Conservation (phyloP, 2,888 invertebrate genomes). For the Pyrrhia umbra region DNA sequence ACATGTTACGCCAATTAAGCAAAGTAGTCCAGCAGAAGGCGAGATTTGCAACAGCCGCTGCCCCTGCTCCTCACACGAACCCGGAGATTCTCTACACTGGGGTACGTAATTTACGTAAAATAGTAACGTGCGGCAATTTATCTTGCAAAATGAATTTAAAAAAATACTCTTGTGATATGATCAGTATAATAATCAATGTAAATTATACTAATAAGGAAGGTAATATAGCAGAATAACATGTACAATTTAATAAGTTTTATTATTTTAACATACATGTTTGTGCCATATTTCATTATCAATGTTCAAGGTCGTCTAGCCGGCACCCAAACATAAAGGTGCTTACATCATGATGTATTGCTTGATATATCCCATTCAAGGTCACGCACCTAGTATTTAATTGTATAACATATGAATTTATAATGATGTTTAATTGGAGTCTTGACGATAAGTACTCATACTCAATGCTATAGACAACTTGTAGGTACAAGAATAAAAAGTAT, state of each 20-base stretch:
- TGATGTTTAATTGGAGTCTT: background rate
- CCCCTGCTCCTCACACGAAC: constrained; percentile 92
- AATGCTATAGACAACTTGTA: background rate
- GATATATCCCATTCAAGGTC: constrained; percentile 2
- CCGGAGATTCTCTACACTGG: constrained; percentile 95
- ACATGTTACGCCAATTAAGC: constrained; percentile 59
- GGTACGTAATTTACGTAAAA: constrained; percentile 78
- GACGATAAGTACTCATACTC: too few species aligned
- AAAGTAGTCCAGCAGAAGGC: constrained; percentile 83
- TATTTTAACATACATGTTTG: background rate
- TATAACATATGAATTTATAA: background rate
- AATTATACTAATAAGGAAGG: background rate
- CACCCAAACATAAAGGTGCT: constrained; percentile 3
- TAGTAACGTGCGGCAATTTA: too few species aligned
- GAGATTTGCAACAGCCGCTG: constrained; percentile 90
- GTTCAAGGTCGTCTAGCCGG: constrained; percentile 39
- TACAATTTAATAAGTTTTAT: background rate
- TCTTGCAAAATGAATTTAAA: background rate
- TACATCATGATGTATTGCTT: background rate
- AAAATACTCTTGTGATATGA: background rate
- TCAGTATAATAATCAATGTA: background rate
- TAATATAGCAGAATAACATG: background rate
- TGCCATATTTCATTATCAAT: background rate
- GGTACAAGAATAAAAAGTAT: background rate
- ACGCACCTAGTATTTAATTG: background rate